These are phyloP conservation scores for Thunnus maccoyii DNA, from an alignment of 2,113 vertebrate genomes.

Conservation along the genomic window DNA sequence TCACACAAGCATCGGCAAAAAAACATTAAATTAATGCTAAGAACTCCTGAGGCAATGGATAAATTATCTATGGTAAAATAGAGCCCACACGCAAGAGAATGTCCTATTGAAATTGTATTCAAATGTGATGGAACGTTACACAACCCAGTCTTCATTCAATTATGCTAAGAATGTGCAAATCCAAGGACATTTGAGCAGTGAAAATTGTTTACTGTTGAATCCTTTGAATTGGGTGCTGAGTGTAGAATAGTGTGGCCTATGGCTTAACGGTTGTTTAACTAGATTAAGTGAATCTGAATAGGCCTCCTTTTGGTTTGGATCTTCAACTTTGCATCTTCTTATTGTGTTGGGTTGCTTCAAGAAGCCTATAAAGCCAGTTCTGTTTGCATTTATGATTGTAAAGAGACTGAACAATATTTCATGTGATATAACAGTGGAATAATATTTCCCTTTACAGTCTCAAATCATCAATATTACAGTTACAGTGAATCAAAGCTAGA, in stretches of 20 bases:
- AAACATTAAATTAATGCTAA: conserved; percentile 60
- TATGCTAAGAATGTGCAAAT: conserved; percentile 57
- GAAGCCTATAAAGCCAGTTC: neutral
- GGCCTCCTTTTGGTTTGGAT: conserved; percentile 38
- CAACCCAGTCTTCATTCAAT: conserved; percentile 65
- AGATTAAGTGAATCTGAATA: conserved; percentile 47
- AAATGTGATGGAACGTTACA: conserved; percentile 61
- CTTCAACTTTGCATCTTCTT: conserved; percentile 36
- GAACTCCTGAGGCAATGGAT: conserved; percentile 49
- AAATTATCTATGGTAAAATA: conserved; percentile 64
- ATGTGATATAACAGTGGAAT: neutral
- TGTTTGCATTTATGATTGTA: neutral
- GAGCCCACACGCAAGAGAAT: conserved; percentile 35
- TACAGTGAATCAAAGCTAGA: neutral
- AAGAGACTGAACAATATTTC: neutral
- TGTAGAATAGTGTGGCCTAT: conserved; percentile 44
- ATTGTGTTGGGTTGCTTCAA: neutral
- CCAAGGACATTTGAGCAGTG: conserved; percentile 68
- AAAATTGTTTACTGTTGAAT: conserved; percentile 71
- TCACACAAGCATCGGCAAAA: conserved; percentile 51
- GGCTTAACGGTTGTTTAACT: conserved; percentile 50
- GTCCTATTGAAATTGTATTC: conserved; percentile 66
- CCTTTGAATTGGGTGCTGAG: conserved; percentile 52
- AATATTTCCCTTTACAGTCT: neutral
- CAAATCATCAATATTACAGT: neutral